Percentiles rank a stretch among this genome's conserved stretches.
phyloP scores from a whole-genome alignment of 2,113 vertebrate genomes.

The Solenodon paradoxus region DNA sequence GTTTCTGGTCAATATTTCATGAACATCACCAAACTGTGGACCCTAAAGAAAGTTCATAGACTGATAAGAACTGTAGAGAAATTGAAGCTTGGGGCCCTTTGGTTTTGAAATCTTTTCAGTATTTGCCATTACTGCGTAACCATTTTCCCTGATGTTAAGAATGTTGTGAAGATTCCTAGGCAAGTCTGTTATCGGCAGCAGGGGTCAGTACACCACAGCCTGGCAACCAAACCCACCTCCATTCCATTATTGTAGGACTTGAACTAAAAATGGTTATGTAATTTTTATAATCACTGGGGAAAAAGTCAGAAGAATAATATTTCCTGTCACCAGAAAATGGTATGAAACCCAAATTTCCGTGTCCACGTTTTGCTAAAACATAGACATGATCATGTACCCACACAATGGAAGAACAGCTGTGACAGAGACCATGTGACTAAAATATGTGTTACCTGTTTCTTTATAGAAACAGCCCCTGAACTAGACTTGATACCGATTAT shows the following conservation, averaged over 20 bases:
- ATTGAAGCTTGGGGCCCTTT: background rate
- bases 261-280: background rate
- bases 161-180: background rate
- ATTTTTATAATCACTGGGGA: background rate
- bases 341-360: background rate
- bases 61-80: background rate
- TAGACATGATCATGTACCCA: background rate
- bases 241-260: background rate
- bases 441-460: too few species aligned
- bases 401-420: background rate
- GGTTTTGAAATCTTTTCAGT: background rate
- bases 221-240: background rate
- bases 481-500: background rate
- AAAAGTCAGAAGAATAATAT: background rate
- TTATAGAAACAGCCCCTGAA: background rate
- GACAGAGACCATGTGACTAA: background rate
- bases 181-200: background rate
- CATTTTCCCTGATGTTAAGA: background rate
- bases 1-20: background rate
- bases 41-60: background rate
- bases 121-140: background rate
- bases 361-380: background rate
- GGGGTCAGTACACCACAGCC: background rate
- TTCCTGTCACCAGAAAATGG: background rate
- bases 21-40: background rate